phyloP scores from a whole-genome alignment of 2,113 vertebrate species.

The Boulengeromyrus knoepffleri region DNA sequence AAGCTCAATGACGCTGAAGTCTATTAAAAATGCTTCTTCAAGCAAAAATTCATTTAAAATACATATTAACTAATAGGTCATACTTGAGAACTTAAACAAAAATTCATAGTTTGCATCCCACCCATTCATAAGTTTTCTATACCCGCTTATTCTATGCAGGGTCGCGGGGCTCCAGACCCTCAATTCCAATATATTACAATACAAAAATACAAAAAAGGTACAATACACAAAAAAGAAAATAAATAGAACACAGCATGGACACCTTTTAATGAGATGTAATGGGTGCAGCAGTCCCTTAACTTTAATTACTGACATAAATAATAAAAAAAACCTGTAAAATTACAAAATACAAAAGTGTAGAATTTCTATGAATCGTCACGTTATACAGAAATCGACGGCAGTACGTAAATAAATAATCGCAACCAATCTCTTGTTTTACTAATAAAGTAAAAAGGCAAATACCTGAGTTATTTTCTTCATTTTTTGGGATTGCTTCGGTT shows the following conservation, averaged over 20 bases:
- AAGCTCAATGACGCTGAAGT: not conserved
- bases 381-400: not conserved
- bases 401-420: not conserved
- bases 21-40: not conserved
- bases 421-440: not conserved
- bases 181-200: not conserved
- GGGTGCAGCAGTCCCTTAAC: not conserved
- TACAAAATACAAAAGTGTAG: not conserved
- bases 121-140: not conserved
- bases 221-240: not conserved
- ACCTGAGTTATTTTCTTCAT: constrained; percentile 16
- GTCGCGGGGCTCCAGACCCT: not conserved
- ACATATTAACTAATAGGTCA: not conserved
- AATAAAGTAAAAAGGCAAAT: not conserved
- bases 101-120: not conserved
- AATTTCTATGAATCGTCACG: not conserved
- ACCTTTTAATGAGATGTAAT: not conserved
- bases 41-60: not conserved
- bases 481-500: constrained; percentile 18
- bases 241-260: not conserved
- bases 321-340: not conserved
- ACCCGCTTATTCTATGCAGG: not conserved
- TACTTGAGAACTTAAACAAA: not conserved
- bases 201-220: not conserved
- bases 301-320: not conserved